Conservation (phyloP, 2,888 invertebrate species). For the Noctua pronuba region DNA sequence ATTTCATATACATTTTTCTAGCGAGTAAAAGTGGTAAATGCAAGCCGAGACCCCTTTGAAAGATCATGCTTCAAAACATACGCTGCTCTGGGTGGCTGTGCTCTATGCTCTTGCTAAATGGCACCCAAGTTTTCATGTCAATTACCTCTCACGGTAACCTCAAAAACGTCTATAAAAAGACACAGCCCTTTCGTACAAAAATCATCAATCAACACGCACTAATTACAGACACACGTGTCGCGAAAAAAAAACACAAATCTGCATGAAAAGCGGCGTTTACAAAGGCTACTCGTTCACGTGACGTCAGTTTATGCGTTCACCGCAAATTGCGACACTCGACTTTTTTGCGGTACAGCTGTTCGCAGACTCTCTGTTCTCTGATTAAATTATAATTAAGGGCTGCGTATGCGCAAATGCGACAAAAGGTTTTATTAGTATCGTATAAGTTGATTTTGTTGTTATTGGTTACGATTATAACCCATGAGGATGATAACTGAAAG, state of each 20-base stretch:
- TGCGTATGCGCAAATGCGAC: constrained; percentile 28
- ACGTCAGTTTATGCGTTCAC: constrained; percentile 36
- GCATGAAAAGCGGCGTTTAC: constrained; percentile 43
- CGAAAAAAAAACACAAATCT: constrained; percentile 26
- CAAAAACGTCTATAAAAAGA: constrained; percentile 29
- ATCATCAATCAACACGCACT: constrained; percentile 49
- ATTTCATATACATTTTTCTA: neutral
- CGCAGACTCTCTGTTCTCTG: neutral
- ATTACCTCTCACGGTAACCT: constrained; percentile 50
- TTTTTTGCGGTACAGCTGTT: constrained; percentile 45
- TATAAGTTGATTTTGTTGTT: neutral
- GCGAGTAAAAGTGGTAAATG: neutral
- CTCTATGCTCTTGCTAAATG: constrained; percentile 10
- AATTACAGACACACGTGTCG: constrained; percentile 42
- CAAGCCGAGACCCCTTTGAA: neutral
- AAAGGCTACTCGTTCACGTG: constrained; percentile 43
- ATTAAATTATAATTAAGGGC: constrained; percentile 30
- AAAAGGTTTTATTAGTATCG: neutral
- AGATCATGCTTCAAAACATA: constrained; percentile 24
- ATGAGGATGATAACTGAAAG: neutral
- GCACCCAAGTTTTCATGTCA: constrained; percentile 42
- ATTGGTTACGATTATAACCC: neutral
- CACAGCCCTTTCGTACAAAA: constrained; percentile 18
- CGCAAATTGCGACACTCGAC: constrained; percentile 33
- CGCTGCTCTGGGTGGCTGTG: neutral